Percentiles rank a stretch among this genome's conserved stretches.
Evolutionary conservation across 1,140 invertebrate species (phyloP).

Genomic region (Drosophila equinoxialis): DNA sequence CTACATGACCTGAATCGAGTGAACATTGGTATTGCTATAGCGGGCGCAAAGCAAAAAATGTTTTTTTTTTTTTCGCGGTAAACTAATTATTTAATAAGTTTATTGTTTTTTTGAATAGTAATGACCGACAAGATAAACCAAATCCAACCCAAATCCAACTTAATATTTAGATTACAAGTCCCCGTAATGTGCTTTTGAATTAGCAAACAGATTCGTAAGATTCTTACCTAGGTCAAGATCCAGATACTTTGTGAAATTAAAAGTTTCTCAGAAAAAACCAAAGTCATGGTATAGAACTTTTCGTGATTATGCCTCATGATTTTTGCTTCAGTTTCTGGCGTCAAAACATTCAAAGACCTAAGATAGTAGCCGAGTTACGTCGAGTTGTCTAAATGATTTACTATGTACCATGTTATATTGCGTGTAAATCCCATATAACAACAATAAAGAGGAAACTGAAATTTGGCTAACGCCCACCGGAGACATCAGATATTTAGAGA

Average conservation of each 20-base stretch:
- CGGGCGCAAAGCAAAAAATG: too few relatives aligned
- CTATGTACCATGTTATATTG: neutral
- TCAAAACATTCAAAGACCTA: neutral
- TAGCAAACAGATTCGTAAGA: too few relatives aligned
- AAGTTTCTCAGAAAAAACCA: neutral
- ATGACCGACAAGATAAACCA: neutral
- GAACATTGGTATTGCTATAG: too few relatives aligned
- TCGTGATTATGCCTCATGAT: neutral
- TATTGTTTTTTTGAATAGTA: neutral
- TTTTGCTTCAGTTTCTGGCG: neutral
- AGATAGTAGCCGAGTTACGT: neutral
- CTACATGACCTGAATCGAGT: too few relatives aligned
- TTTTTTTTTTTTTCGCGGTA: too few relatives aligned
- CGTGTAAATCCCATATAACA: conserved; percentile 9
- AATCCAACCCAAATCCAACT: neutral
- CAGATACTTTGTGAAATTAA: neutral
- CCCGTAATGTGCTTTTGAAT: neutral
- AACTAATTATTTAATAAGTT: too few relatives aligned
- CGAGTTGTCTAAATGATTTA: neutral
- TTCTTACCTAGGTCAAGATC: neutral
- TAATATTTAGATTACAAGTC: neutral
- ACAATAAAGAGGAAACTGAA: neutral
- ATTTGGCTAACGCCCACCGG: neutral
- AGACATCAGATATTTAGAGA: neutral
- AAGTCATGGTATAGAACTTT: neutral